Conservation (phyloP, 2,888 invertebrate species). For the Mesopsocus fuscifrons region DNA sequence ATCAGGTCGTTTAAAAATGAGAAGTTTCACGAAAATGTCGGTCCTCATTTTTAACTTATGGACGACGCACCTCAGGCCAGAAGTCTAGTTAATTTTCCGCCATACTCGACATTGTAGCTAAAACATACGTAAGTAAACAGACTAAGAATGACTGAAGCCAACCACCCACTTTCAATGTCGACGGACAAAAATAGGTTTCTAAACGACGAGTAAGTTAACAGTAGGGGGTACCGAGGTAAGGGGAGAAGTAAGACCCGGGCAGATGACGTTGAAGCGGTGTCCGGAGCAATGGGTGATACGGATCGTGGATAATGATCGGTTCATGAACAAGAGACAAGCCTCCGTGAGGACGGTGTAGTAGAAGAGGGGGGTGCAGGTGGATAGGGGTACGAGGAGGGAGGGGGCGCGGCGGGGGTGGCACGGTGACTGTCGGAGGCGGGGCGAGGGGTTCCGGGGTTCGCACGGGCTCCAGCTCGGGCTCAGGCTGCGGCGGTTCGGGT, state of each 20-base stretch:
- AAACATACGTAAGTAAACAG: too few relatives aligned
- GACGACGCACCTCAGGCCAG: too few relatives aligned
- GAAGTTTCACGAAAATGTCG: too few relatives aligned
- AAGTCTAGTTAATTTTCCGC: too few relatives aligned
- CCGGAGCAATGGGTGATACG: slow-evolving; percentile 4
- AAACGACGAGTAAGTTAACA: too few relatives aligned
- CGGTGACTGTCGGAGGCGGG: neutral
- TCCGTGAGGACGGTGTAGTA: slow-evolving; percentile 5
- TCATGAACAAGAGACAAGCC: slow-evolving; percentile 7
- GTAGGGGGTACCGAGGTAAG: slow-evolving; percentile 6
- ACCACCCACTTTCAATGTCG: too few relatives aligned
- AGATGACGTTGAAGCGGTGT: slow-evolving; percentile 6
- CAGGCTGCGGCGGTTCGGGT: neutral
- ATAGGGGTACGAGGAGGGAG: slow-evolving; percentile 3
- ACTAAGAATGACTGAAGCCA: too few relatives aligned
- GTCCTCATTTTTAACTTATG: too few relatives aligned
- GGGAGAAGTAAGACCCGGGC: slow-evolving; percentile 5
- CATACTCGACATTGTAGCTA: too few relatives aligned
- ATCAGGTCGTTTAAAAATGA: too few relatives aligned
- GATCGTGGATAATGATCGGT: slow-evolving; percentile 8
- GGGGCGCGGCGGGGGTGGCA: neutral
- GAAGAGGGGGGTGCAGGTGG: slow-evolving; percentile 5
- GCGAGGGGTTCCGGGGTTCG: neutral
- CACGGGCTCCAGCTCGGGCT: neutral
- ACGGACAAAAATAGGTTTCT: too few relatives aligned